Percentiles rank a stretch among this genome's conserved stretches.
phyloP scores from a whole-genome alignment of 2,888 invertebrate species.

The Caenorhabditis sp. region DNA sequence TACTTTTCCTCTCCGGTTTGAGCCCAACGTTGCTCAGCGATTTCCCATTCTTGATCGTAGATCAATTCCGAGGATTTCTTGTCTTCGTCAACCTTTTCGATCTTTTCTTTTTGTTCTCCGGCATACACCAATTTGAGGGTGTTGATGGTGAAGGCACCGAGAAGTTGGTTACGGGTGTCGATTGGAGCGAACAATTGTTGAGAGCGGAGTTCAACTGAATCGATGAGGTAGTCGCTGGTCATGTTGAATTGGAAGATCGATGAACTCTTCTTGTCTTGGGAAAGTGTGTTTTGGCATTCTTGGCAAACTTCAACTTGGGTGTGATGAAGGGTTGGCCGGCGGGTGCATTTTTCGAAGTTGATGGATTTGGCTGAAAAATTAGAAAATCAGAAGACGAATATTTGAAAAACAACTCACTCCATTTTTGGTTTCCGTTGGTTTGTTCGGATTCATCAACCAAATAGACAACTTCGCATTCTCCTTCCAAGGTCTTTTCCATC shows the following conservation, averaged over 20 bases:
- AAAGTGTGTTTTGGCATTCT: slow-evolving; percentile 33
- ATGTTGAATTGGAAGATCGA: slow-evolving; percentile 55
- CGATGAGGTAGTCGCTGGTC: slow-evolving; percentile 53
- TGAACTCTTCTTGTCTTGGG: slow-evolving; percentile 46
- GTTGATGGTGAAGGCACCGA: slow-evolving; percentile 49
- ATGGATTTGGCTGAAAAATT: slow-evolving; percentile 70
- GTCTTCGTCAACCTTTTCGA: slow-evolving; percentile 31
- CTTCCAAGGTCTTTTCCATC: slow-evolving; percentile 58
- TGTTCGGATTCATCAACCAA: slow-evolving; percentile 32
- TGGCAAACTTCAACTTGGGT: slow-evolving; percentile 37
- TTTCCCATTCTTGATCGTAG: slow-evolving; percentile 56
- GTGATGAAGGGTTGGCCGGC: slow-evolving; percentile 34
- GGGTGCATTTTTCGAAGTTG: slow-evolving; percentile 72
- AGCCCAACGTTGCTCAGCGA: slow-evolving; percentile 48
- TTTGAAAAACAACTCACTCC: slow-evolving; percentile 7
- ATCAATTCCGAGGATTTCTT: slow-evolving; percentile 41
- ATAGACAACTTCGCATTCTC: slow-evolving; percentile 62
- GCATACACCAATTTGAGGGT: slow-evolving; percentile 45
- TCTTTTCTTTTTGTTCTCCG: slow-evolving; percentile 34
- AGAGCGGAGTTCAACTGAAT: slow-evolving; percentile 53
- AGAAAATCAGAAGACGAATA: neutral
- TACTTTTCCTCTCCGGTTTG: slow-evolving; percentile 55
- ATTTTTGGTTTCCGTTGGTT: slow-evolving; percentile 22
- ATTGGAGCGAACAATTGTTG: slow-evolving; percentile 57
- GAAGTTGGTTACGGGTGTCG: slow-evolving; percentile 41